These are phyloP conservation scores for Parazoanthus swiftii DNA, from an alignment of 92 coral and sea anemone genomes.

Conservation along the genomic window DNA sequence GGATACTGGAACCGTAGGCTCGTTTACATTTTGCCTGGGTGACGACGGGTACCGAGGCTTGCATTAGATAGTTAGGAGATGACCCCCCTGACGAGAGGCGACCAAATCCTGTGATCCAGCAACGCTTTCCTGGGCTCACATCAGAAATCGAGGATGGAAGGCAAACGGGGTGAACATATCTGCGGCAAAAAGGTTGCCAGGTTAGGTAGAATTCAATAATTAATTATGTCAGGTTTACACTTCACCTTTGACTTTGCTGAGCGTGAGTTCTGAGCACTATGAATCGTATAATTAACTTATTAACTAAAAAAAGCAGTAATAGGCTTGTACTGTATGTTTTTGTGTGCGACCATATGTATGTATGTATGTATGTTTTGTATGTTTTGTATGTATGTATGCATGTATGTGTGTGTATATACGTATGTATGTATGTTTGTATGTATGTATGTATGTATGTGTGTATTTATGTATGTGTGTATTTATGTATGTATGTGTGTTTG, in stretches of 20 bases:
- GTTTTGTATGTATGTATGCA: no score
- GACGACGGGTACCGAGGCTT: conserved; percentile 64
- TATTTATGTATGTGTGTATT: not conserved
- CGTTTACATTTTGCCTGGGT: conserved; percentile 59
- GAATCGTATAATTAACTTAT: no score
- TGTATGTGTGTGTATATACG: no score
- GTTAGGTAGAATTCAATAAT: no score
- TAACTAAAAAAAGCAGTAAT: no score
- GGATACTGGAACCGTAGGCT: conserved; percentile 53
- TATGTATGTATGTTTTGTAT: no score
- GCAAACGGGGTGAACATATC: conserved; percentile 60
- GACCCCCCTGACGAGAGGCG: conserved; percentile 67
- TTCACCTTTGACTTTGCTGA: no score
- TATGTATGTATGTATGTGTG: not conserved
- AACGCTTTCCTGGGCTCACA: conserved; percentile 51
- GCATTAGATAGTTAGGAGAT: conserved; percentile 53
- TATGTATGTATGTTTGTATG: no score
- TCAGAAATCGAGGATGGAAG: conserved; percentile 59
- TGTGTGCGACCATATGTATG: not conserved
- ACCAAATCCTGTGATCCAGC: conserved; percentile 86
- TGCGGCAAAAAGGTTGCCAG: not conserved
- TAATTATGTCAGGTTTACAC: no score
- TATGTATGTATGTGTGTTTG: not conserved
- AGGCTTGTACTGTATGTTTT: not conserved
- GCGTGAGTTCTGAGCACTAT: no score